Evolutionary conservation across 2,797 vertebrate genomes (phyloP), one percentile per base, ranked within the genome.

Genomic region (Molossus molossus): DNA sequence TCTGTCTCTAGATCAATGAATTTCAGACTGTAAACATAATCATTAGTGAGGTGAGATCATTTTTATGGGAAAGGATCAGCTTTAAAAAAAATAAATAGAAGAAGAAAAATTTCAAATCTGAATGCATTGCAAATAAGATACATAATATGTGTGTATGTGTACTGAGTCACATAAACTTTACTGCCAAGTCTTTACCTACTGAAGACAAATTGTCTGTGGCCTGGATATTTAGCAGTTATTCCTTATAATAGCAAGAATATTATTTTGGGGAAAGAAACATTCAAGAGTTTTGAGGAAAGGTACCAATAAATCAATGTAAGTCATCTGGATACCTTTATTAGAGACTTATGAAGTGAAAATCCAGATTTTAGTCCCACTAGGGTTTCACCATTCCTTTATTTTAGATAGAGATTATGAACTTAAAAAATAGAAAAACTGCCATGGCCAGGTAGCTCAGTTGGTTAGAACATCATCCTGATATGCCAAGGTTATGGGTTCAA

Each of bases 261-360:
- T 83, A 62, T 93, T 82, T 82, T 75, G 21, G 45, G 17, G 5
- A 62, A 50, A 65, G 18, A 85, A 90, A 67, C 45, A 76, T 67
- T 70, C 33, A 76, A 70, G 14, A 37, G 17, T 53, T 75, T 65
- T 90, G 18, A 76, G 33, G 45, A 88, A 48, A 33, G 25, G 67
- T 27, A 81, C 17, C 27, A 73, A 76, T 55, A 83, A 84, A 57
- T 80, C 20, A 40, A 21, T 81, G 17, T 9, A 86, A 53, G 17
- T 69, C 53, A 75, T 75, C 53, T 90, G 40, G 45, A 67, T 80
- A 73, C 62, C 29, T 93, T 80, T 85, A 17, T 65, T 79, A 65
- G 27, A 83, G 57, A 92, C 40, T 82, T 95, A 48, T 7, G 3
- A 87, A 29, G 21, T 92, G 33, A 88, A 81, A 92, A 87, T 65